Conservation (phyloP, 2,113 vertebrate species). For the Abramis brama region DNA sequence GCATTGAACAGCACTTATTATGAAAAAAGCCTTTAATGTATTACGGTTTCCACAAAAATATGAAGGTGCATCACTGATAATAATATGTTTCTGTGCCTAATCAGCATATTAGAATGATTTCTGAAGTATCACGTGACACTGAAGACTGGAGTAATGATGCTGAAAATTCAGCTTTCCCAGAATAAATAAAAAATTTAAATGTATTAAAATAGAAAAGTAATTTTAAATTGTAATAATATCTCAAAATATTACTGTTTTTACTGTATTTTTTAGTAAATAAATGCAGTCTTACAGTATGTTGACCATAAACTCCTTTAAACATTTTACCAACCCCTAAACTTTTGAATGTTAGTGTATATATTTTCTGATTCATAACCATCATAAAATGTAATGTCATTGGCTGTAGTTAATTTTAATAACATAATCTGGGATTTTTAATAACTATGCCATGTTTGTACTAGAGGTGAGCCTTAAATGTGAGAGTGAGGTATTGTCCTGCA, state of each 20-base stretch:
- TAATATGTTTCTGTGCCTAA: not conserved
- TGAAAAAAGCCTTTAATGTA: not conserved
- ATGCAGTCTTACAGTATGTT: not conserved
- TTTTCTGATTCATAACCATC: not conserved
- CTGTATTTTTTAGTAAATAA: not conserved
- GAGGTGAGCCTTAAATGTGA: slow-evolving; percentile 2
- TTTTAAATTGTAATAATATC: not conserved
- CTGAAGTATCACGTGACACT: not conserved
- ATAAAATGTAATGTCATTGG: not conserved
- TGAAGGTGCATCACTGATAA: not conserved
- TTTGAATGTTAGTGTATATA: not conserved
- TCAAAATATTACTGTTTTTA: not conserved
- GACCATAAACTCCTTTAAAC: too few relatives aligned
- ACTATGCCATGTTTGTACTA: not conserved
- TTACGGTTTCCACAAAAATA: not conserved
- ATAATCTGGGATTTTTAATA: not conserved
- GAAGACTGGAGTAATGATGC: not conserved
- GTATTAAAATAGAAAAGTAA: not conserved
- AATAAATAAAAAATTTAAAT: not conserved
- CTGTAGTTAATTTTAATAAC: not conserved
- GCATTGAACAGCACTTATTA: not conserved
- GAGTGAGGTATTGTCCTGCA: slow-evolving; percentile 6
- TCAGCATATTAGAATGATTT: not conserved
- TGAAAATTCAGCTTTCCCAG: not conserved
- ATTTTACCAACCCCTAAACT: not conserved